Conservation (phyloP, 2,888 invertebrate genomes). For the Papilio elwesi region DNA sequence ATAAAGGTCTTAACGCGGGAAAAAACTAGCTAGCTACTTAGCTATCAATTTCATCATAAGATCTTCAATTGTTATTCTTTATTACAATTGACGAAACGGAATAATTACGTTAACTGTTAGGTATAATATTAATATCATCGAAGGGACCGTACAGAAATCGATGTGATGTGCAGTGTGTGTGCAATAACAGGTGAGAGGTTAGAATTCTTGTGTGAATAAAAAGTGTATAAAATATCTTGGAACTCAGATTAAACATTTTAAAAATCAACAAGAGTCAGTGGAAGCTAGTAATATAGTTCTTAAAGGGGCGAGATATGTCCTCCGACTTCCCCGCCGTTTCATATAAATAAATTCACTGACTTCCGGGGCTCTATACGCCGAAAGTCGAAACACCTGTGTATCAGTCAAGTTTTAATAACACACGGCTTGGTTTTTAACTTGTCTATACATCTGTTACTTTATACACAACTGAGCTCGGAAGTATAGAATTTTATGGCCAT, state of each 20-base stretch:
- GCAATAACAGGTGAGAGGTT: too few relatives aligned
- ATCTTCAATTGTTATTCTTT: background rate
- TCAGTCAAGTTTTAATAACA: conserved; percentile 4
- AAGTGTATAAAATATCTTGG: too few relatives aligned
- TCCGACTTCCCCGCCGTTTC: too few relatives aligned
- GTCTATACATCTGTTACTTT: conserved; percentile 2
- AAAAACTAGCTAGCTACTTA: background rate
- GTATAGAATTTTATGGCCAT: conserved; percentile 12
- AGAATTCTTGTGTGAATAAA: too few relatives aligned
- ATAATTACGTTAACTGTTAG: background rate
- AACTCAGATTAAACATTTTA: too few relatives aligned
- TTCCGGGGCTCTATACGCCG: background rate
- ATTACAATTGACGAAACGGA: background rate
- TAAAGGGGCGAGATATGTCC: too few relatives aligned
- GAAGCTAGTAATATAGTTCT: too few relatives aligned
- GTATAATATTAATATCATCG: too few relatives aligned
- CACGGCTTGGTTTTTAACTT: background rate
- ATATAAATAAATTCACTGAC: too few relatives aligned
- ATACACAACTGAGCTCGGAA: conserved; percentile 1
- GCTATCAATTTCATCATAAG: background rate
- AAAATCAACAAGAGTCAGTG: too few relatives aligned
- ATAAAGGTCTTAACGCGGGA: conserved; percentile 9
- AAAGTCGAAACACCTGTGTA: background rate
- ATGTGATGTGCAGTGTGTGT: too few relatives aligned
- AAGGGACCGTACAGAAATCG: too few relatives aligned